Percentiles rank a stretch among this genome's conserved stretches.
These are phyloP conservation scores for Sorex araneus DNA, from an alignment of 2,113 vertebrate genomes.

Conservation along the genomic window DNA sequence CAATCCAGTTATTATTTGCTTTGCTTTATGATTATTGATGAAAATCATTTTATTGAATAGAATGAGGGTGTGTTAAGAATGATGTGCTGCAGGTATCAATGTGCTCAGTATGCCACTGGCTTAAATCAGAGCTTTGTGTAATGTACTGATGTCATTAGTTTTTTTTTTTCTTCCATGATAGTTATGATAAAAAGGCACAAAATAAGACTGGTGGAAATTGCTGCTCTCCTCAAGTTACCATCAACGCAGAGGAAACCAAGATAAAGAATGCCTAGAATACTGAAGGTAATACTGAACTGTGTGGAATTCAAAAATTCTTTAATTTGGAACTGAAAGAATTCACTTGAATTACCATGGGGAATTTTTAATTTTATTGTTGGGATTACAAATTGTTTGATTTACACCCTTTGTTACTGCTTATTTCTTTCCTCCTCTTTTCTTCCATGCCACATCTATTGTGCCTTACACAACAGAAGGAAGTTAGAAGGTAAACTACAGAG, in stretches of 20 bases:
- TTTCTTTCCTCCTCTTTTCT: neutral
- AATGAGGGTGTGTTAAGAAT: slow-evolving; percentile 4
- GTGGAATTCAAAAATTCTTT: slow-evolving; percentile 36
- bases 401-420: neutral
- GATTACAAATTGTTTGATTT: slow-evolving; percentile 25
- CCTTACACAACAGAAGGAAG: neutral
- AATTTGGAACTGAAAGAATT: slow-evolving; percentile 41
- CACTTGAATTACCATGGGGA: slow-evolving; percentile 18
- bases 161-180: slow-evolving; percentile 52
- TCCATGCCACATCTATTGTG: slow-evolving; percentile 1
- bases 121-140: neutral
- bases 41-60: slow-evolving; percentile 36
- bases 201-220: slow-evolving; percentile 30
- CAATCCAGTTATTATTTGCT: neutral
- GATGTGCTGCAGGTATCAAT: slow-evolving; percentile 51
- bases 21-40: slow-evolving; percentile 40
- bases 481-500: neutral
- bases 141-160: slow-evolving; percentile 57
- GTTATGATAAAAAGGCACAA: slow-evolving; percentile 62
- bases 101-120: neutral
- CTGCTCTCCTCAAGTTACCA: slow-evolving; percentile 62
- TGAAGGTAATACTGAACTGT: slow-evolving; percentile 48
- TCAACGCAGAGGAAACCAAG: slow-evolving; percentile 64
- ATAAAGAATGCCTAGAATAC: slow-evolving; percentile 55
- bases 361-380: slow-evolving; percentile 49